phyloP scores from a whole-genome alignment of 2,888 invertebrate genomes.

The Acrobasis repandana region DNA sequence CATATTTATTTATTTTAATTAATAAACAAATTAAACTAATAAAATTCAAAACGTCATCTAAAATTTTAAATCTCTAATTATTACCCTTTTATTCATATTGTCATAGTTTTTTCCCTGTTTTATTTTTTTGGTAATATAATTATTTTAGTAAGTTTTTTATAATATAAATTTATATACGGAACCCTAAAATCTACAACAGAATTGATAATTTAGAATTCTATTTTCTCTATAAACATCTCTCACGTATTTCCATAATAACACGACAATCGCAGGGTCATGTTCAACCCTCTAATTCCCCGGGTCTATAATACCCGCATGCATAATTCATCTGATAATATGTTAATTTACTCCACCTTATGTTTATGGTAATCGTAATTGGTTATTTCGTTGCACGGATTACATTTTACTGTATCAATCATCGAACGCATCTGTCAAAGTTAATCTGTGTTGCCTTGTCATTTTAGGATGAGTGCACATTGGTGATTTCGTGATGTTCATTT shows the following conservation, averaged over 20 bases:
- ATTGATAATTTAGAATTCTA: not conserved
- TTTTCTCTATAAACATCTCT: not conserved
- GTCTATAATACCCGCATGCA: constrained; percentile 62
- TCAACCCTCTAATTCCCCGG: constrained; percentile 60
- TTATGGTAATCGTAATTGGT: constrained; percentile 81
- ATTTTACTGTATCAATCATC: constrained; percentile 57
- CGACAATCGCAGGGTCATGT: constrained; percentile 41
- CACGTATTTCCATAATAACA: constrained; percentile 20
- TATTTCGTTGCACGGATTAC: constrained; percentile 73
- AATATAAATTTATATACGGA: no score
- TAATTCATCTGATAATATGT: constrained; percentile 77
- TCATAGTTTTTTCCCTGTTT: no score
- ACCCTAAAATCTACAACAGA: not conserved
- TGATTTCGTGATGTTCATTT: not conserved
- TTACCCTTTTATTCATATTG: no score
- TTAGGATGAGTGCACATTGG: not conserved
- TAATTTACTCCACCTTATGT: constrained; percentile 75
- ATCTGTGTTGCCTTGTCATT: constrained; percentile 31
- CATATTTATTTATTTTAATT: no score
- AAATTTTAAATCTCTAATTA: no score
- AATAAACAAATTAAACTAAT: no score
- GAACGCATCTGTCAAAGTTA: constrained; percentile 62
- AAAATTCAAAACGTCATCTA: no score
- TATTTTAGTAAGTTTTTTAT: no score
- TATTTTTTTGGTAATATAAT: no score